These are phyloP conservation scores for Centrocercus urophasianus DNA, from an alignment of 2,113 vertebrate species.

Conservation along the genomic window DNA sequence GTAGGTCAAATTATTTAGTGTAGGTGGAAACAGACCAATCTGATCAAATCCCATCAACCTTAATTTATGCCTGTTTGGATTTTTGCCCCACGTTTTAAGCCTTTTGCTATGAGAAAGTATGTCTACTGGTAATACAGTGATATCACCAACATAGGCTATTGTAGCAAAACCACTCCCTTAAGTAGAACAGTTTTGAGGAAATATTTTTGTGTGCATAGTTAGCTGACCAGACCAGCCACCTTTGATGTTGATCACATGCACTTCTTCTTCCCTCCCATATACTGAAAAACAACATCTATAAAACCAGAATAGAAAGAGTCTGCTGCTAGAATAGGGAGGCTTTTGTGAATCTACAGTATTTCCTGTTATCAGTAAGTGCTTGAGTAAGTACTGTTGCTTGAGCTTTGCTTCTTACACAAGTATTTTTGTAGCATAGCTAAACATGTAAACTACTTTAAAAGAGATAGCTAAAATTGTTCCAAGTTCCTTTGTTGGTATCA, in stretches of 20 bases:
- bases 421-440: background rate
- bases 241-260: background rate
- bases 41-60: background rate
- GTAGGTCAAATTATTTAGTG: background rate
- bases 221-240: background rate
- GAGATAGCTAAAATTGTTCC: background rate
- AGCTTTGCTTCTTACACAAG: background rate
- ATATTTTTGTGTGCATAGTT: background rate
- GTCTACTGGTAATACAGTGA: background rate
- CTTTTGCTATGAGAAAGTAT: background rate
- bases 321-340: background rate
- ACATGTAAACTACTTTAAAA: background rate
- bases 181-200: background rate
- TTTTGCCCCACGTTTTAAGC: background rate
- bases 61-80: background rate
- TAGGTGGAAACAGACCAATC: background rate
- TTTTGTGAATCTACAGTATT: background rate
- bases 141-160: background rate
- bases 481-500: background rate
- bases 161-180: background rate
- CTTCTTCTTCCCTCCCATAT: background rate
- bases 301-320: background rate
- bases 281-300: background rate
- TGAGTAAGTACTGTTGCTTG: background rate
- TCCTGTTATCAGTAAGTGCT: background rate